phyloP scores from a whole-genome alignment of 2,113 vertebrate species.

The Campylomormyrus tamandua region DNA sequence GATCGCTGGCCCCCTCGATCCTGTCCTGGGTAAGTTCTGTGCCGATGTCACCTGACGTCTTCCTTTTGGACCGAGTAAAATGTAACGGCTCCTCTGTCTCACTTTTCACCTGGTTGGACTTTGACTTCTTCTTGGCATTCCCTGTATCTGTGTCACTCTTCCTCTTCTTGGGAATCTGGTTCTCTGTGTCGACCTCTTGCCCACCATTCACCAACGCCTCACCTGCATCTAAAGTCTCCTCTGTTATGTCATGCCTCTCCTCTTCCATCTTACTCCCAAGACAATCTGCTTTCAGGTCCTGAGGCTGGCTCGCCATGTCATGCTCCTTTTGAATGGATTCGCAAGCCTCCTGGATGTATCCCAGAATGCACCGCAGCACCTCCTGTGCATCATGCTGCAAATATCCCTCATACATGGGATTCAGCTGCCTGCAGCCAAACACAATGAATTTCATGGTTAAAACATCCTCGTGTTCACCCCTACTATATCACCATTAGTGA shows the following conservation, averaged over 20 bases:
- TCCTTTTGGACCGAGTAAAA: constrained; percentile 83
- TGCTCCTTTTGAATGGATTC: constrained; percentile 81
- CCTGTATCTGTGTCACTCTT: constrained; percentile 84
- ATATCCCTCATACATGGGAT: constrained; percentile 97
- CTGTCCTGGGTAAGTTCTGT: constrained; percentile 19
- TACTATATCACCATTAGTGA: not conserved
- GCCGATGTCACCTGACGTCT: constrained; percentile 59
- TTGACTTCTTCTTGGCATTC: constrained; percentile 86
- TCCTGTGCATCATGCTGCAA: constrained; percentile 97
- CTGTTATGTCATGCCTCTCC: not conserved
- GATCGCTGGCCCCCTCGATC: constrained; percentile 42
- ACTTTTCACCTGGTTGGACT: constrained; percentile 67
- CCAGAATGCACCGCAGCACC: constrained; percentile 91
- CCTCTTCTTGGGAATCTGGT: constrained; percentile 73
- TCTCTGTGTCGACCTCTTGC: constrained; percentile 53
- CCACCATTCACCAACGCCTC: not conserved
- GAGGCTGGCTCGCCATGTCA: constrained; percentile 24
- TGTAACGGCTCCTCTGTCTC: constrained; percentile 60
- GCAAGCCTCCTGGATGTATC: constrained; percentile 89
- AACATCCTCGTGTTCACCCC: not conserved
- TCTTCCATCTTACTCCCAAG: not conserved
- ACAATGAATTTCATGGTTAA: not conserved
- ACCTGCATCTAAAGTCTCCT: not conserved
- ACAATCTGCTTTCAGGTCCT: constrained; percentile 28
- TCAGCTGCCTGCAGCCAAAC: constrained; percentile 72